Evolutionary conservation across 64 coral and sea anemone species (phyloP).

Genomic region (Stichodactyla helianthus): DNA sequence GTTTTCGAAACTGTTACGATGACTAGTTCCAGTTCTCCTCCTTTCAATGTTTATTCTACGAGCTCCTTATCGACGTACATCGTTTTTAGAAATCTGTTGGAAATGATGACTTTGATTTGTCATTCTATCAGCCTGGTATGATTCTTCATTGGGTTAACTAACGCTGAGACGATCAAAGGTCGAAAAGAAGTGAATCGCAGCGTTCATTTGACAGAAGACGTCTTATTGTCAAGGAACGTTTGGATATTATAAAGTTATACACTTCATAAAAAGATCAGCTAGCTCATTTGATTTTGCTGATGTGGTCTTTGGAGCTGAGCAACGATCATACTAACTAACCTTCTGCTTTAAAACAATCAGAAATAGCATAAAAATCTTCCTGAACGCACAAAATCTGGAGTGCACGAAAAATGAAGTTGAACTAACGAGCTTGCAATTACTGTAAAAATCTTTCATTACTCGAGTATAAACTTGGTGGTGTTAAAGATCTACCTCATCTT

Average conservation of each 20-base stretch:
- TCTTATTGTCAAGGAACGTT: not conserved
- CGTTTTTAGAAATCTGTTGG: not conserved
- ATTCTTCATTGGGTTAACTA: not conserved
- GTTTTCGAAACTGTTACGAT: not conserved
- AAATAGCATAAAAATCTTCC: not conserved
- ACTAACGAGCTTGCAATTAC: not conserved
- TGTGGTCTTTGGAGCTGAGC: not conserved
- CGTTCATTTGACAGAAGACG: not conserved
- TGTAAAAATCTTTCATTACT: not conserved
- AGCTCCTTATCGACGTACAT: too few relatives aligned
- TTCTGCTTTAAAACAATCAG: not conserved
- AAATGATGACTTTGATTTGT: not conserved
- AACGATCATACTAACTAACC: not conserved
- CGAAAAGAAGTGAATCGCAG: not conserved
- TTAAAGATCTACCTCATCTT: not conserved
- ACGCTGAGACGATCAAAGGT: not conserved
- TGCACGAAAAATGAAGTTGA: not conserved
- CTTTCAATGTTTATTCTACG: not conserved
- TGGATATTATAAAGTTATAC: not conserved
- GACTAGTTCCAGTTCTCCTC: not conserved
- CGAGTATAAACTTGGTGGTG: not conserved
- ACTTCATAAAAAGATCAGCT: not conserved
- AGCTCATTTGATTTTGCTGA: not conserved
- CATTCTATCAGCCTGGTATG: not conserved
- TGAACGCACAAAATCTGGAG: not conserved